Evolutionary conservation across 2,888 invertebrate genomes (phyloP), one percentile per base, ranked within the genome.

Genomic region (Nemotelus nigrinus): DNA sequence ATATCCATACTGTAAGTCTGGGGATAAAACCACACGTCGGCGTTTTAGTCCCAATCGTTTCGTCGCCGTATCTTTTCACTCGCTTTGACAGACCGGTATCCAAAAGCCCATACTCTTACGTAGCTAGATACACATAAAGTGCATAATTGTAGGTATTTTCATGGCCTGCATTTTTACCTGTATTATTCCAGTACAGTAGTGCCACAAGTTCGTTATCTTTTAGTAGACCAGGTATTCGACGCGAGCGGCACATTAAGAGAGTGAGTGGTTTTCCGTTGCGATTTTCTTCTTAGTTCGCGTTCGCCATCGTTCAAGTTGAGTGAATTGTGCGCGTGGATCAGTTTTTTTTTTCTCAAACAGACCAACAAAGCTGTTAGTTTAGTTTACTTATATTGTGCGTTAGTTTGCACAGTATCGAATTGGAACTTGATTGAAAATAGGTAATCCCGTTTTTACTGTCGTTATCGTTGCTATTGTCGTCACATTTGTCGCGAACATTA

Each of bases 21-120:
- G 72, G 47, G 45, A 50, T 68, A 72, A 72, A 72, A 72, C 72
- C 60, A 58, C 60, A 72, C 72, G 72, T 72, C 72, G 60, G 60
- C 72, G 47, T 45, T 72, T 72, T 72, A 60, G 58, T 6, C 43
- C 68, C 58, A 58, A 58, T 60, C 72, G 58, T 48, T 53, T 53
- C 43, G 53, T 53, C 43, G 68, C 25, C 47, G 44, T 45, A 8
- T 65, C 65, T n/a, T 43, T 53, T 50, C 68, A 53, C 3, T 53
- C 6, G 58, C 68, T 39, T 39, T 44, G 45, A 25, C 25, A 25
- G 25, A 60, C 60, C 58, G 39, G 58, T 72, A 72, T 8, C 60
- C 72, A 72, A 58, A 60, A 25, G 8, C 45, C 57, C 60, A 72
- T 58, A 60, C 39, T 50, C 50, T 48, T 71, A 44, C 48, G 25